Base-by-base conservation (phyloP, 2,113 vertebrate genomes). In the Aegotheles bennettii region DNA sequence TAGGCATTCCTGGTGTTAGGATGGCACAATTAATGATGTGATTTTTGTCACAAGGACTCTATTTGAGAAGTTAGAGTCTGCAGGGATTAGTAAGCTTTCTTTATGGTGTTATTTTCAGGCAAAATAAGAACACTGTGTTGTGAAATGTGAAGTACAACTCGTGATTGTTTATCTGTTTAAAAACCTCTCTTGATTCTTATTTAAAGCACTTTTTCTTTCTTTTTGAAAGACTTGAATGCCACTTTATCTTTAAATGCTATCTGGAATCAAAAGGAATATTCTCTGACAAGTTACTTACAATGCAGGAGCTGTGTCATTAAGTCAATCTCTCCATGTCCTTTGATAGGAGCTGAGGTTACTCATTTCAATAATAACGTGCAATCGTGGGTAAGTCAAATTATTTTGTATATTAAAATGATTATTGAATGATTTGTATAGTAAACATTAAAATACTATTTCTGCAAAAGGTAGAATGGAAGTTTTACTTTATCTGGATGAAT, bases 251-350 rank as follows among this genome's bases (percentile, higher is more conserved):
- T 98, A 80, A 97, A 98, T 94, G 96, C 97, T 87, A 10, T 98
- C 83, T 98, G 97, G 97, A 97, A 98, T 95, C 95, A 97, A 35
- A 97, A 97, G 87, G 90, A 98, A 64, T 90, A 61, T 95, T 98
- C 97, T 91, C 95, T 98, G 87, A 98, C 94, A 81, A 96, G 96
- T 92, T 98, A 97, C 81, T 97, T 98, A 73, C 96, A 98, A 61
- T 98, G 97, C 93, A 97, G 94, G 97, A 97, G 95, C 91, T 98
- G 94, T 93, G 87, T 93, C 90, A 91, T 84, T 90, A 93, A 91
- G 59, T 93, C 92, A 13, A 29, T 91, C 57, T 90, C 97, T 42
- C 89, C 84, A 2, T 94, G 94, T 80, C 94, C 93, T 96, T 84
- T 96, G 93, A 88, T 96, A 86, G 93, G 93, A 95, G 91, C 95